These are phyloP conservation scores for Rhinophrynus dorsalis DNA, from an alignment of 2,797 vertebrate genomes.

Conservation along the genomic window DNA sequence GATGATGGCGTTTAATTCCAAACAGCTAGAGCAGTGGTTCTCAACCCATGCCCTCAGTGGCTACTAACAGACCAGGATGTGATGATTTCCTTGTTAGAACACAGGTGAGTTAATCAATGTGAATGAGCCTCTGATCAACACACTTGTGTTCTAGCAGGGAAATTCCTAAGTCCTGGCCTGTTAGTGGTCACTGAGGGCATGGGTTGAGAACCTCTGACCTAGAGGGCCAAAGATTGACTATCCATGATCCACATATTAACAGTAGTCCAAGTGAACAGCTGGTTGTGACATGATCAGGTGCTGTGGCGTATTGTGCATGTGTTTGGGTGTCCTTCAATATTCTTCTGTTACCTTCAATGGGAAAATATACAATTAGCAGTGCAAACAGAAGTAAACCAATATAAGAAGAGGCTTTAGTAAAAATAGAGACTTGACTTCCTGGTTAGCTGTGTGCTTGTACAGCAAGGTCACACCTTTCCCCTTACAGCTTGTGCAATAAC, in stretches of 20 bases:
- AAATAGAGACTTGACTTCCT: slow-evolving; percentile 3
- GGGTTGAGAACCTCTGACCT: no score
- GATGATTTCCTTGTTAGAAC: no score
- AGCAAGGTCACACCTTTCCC: slow-evolving; percentile 13
- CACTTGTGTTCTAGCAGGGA: no score
- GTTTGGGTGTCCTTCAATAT: slow-evolving; percentile 13
- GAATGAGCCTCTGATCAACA: no score
- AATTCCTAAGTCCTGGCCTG: no score
- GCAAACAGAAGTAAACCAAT: not conserved
- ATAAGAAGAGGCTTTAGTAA: not conserved
- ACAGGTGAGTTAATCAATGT: no score
- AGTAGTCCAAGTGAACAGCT: not conserved
- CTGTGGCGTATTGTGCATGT: not conserved
- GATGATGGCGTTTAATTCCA: no score
- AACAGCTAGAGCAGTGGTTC: no score
- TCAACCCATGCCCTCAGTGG: no score
- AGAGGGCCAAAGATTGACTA: not conserved
- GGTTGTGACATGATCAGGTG: not conserved
- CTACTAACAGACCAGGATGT: no score
- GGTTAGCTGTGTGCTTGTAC: not conserved
- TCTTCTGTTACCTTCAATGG: slow-evolving; percentile 16
- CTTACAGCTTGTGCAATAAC: not conserved
- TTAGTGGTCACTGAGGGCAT: no score
- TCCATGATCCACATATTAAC: slow-evolving; percentile 1
- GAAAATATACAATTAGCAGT: slow-evolving; percentile 23